These are phyloP conservation scores for Melanogrammus aeglefinus DNA, from an alignment of 2,797 vertebrate species.

Conservation along the genomic window DNA sequence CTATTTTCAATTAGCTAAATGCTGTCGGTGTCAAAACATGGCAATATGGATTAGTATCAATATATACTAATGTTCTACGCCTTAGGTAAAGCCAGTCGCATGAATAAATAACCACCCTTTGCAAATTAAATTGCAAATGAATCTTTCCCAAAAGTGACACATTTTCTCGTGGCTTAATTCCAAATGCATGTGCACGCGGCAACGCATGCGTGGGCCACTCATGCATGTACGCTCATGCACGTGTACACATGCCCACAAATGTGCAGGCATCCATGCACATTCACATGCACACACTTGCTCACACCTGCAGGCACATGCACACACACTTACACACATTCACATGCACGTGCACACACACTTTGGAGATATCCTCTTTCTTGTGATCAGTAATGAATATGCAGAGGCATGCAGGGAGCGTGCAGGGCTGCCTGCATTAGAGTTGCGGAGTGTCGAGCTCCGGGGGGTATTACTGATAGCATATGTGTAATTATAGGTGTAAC, in stretches of 20 bases:
- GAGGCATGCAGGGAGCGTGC: neutral
- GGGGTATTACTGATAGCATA: neutral
- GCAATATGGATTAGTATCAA: slow-evolving; percentile 60
- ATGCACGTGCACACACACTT: neutral
- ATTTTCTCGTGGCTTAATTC: slow-evolving; percentile 36
- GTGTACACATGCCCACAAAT: neutral
- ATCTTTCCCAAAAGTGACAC: slow-evolving; percentile 38
- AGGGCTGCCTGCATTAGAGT: neutral
- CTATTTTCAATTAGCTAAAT: slow-evolving; percentile 56
- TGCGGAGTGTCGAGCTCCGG: neutral
- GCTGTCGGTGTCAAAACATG: slow-evolving; percentile 58
- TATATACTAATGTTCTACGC: slow-evolving; percentile 47
- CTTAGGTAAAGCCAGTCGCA: slow-evolving; percentile 54
- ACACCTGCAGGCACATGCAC: neutral
- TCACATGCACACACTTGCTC: neutral
- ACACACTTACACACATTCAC: neutral
- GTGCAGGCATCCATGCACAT: too few species aligned
- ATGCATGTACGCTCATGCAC: neutral
- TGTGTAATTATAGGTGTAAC: neutral
- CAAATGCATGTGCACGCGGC: slow-evolving; percentile 10
- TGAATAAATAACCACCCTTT: slow-evolving; percentile 53
- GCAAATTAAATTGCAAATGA: slow-evolving; percentile 47
- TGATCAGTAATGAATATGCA: slow-evolving; percentile 2
- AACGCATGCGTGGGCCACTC: too few species aligned
- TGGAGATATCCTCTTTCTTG: neutral